Evolutionary conservation across 2,797 vertebrate genomes (phyloP).

Genomic region (Peromyscus nudipes): DNA sequence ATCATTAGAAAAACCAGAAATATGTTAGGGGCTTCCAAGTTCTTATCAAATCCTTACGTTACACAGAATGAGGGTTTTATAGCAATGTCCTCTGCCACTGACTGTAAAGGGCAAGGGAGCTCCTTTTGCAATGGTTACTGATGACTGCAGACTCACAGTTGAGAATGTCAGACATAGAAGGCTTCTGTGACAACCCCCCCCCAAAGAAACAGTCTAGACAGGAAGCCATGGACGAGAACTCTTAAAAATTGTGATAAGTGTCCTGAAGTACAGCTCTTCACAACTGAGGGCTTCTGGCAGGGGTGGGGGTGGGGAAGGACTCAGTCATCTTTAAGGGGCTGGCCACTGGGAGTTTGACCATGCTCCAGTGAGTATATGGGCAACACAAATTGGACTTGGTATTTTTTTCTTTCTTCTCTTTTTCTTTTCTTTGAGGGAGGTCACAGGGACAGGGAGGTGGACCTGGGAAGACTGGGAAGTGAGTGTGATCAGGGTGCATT

Average conservation of each 20-base stretch:
- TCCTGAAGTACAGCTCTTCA: neutral
- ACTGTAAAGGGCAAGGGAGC: neutral
- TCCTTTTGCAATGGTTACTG: neutral
- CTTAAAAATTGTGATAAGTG: neutral
- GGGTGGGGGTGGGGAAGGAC: neutral
- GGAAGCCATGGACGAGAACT: neutral
- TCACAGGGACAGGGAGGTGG: neutral
- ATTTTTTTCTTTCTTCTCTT: neutral
- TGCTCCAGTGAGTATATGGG: neutral
- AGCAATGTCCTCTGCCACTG: neutral
- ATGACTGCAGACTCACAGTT: neutral
- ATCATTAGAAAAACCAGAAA: slow-evolving; percentile 27
- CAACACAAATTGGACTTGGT: neutral
- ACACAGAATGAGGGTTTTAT: neutral
- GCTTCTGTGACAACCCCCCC: neutral
- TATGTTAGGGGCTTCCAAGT: neutral
- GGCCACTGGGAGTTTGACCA: neutral
- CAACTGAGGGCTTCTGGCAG: neutral
- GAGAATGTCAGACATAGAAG: neutral
- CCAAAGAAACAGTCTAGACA: neutral
- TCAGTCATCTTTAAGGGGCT: neutral
- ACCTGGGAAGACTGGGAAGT: neutral
- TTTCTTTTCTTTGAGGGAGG: neutral
- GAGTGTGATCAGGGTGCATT: neutral
- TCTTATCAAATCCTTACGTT: neutral